Base-by-base conservation (phyloP, 1,140 invertebrate species). In the Drosophila willistoni region DNA sequence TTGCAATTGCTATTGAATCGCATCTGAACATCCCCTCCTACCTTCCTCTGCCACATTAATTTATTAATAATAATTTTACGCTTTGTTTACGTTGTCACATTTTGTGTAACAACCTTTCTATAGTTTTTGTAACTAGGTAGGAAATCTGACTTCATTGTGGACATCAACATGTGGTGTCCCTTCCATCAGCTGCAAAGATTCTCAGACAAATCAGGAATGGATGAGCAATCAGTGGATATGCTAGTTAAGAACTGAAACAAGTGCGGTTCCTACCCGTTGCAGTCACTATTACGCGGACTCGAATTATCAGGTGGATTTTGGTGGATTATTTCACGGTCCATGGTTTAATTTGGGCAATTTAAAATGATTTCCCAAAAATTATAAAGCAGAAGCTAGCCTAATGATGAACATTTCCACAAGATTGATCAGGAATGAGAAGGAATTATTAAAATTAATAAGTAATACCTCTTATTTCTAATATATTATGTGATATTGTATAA, bases 61-160 rank as follows among this genome's bases (percentile, higher is more conserved):
- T 91, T 90, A 85, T 89, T 90, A 91, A 84, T 84, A 90, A 90
- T 83, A 90, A 90, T 90, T 90, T 90, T 77, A 90, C 84, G 89
- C 84, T 82, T 89, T 90, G 78, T 89, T 91, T 81, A 67, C 73
- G 71, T 79, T 84, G 85, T 90, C 73, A 80, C 78, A 71, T 81
- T 81, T 78, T 77, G 67, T 80, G 64, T 77, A 82, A 82, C 81
- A 60, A 51, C 68, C 63, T 29, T 25, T 25, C 42, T 29, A 13
- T 25, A 39, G 22, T 25, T 56, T 61, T 66, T 54, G 29, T 57
- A 54, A 65, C 68, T 63, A 14, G 64, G 9, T 51, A 22, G 17
- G 74, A 41, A 79, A 77, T 82, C 75, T 51, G 68, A 85, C 73
- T 86, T 72, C 61, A 76, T 64, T 55, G 72, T 69, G 63, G 67